phyloP scores from a whole-genome alignment of 2,888 invertebrate species.

The Leucoma salicis region DNA sequence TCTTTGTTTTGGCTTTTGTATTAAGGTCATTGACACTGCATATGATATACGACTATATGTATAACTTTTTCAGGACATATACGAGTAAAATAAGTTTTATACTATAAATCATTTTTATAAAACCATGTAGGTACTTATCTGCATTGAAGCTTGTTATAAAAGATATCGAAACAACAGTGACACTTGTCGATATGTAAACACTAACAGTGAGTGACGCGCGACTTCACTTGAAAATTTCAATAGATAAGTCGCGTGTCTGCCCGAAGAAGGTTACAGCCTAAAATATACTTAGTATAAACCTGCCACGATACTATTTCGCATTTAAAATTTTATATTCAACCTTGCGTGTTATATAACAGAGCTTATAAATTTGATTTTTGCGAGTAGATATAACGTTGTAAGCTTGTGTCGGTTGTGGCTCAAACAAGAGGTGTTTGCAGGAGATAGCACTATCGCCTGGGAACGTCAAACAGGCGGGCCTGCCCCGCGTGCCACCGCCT shows the following conservation, averaged over 20 bases:
- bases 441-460: conserved; percentile 80
- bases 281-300: conserved; percentile 33
- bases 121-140: too few relatives aligned
- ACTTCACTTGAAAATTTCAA: conserved; percentile 71
- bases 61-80: too few relatives aligned
- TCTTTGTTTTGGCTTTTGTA: too few relatives aligned
- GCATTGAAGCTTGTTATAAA: conserved; percentile 40
- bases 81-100: too few relatives aligned
- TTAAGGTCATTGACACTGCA: too few relatives aligned
- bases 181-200: conserved; percentile 65
- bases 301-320: conserved; percentile 19
- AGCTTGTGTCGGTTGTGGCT: conserved; percentile 61
- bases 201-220: conserved; percentile 68
- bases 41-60: too few relatives aligned
- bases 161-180: conserved; percentile 56
- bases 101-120: too few relatives aligned
- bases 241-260: conserved; percentile 73
- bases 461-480: conserved; percentile 76
- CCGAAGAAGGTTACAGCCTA: conserved; percentile 44
- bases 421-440: conserved; percentile 78
- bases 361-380: conserved; percentile 17
- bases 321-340: not conserved
- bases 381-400: conserved; percentile 30
- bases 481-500: conserved; percentile 61
- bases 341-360: conserved; percentile 21